phyloP scores from a whole-genome alignment of 2,113 vertebrate species.

The Tonatia bakeri region DNA sequence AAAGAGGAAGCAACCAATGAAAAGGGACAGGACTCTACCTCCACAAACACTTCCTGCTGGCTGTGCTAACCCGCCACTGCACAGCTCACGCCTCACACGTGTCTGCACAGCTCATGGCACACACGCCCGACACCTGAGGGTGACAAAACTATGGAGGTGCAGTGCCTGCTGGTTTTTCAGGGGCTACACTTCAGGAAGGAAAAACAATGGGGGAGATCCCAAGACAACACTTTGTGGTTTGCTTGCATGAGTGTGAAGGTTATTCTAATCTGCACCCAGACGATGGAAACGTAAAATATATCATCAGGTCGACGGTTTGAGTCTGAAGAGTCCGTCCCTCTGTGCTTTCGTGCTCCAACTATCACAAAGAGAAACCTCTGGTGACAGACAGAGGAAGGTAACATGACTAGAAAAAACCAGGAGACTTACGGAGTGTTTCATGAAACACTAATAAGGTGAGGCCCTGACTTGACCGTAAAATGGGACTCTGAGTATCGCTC shows the following conservation, averaged over 20 bases:
- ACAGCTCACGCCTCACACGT: fast-evolving
- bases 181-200: neutral
- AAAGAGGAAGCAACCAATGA: neutral
- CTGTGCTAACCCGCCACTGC: neutral
- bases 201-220: neutral
- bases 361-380: too few relatives aligned
- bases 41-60: neutral
- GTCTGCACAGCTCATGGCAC: neutral
- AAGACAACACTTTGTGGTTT: neutral
- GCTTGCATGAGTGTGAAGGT: neutral
- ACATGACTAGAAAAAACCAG: too few relatives aligned
- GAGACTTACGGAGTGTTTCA: too few relatives aligned
- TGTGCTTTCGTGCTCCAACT: too few relatives aligned
- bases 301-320: neutral
- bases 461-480: too few relatives aligned
- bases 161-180: neutral
- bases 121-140: neutral
- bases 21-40: neutral
- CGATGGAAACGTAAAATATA: neutral
- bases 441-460: too few relatives aligned
- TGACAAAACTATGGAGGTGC: neutral
- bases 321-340: neutral
- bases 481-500: too few relatives aligned
- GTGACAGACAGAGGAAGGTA: too few relatives aligned
- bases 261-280: neutral